Percentiles rank a stretch among this genome's conserved stretches.
Evolutionary conservation across 2,113 vertebrate species (phyloP).

Genomic region (Rhinichthys klamathensis): DNA sequence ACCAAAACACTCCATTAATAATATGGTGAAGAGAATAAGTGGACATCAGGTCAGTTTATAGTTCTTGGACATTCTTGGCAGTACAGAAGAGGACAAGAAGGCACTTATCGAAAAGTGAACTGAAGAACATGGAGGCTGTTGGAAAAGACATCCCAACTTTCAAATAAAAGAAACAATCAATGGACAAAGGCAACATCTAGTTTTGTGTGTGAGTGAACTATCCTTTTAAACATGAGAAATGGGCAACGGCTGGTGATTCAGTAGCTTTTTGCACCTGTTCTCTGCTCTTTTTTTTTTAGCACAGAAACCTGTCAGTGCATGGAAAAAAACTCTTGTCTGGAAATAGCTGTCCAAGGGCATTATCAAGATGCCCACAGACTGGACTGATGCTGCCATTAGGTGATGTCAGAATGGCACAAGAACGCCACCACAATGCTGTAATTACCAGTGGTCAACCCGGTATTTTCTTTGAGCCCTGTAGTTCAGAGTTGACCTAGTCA

Average conservation of each 20-base stretch:
- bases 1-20: conserved; percentile 3
- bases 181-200: background rate
- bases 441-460: background rate
- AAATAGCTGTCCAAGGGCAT: background rate
- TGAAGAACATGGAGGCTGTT: background rate
- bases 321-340: background rate
- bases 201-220: background rate
- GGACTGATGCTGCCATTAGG: conserved; percentile 4
- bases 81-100: background rate
- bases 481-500: background rate
- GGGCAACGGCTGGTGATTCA: background rate
- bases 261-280: background rate
- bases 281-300: background rate
- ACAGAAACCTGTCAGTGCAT: background rate
- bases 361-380: conserved; percentile 1
- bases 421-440: background rate
- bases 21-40: conserved; percentile 1
- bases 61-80: background rate
- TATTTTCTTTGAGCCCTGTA: background rate
- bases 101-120: background rate
- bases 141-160: background rate
- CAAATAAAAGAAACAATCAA: background rate
- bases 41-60: background rate
- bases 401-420: conserved; percentile 8
- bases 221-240: background rate